Evolutionary conservation across 2,113 vertebrate species (phyloP).

Genomic region (Aythya baeri): DNA sequence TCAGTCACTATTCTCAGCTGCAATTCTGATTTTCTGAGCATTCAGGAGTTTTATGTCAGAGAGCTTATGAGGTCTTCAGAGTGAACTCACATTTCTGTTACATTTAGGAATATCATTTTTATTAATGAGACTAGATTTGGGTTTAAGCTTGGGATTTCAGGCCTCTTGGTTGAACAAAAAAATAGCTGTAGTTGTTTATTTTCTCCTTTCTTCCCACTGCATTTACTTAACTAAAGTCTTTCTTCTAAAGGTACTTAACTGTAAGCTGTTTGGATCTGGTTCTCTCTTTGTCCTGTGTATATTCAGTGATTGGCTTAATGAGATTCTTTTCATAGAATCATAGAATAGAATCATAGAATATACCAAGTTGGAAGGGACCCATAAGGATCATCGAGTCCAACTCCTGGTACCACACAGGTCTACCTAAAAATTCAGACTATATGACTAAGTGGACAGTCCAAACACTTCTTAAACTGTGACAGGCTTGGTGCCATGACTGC

Average conservation of each 20-base stretch:
- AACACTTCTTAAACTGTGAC: no score
- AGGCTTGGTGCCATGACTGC: no score
- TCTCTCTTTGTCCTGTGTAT: background rate
- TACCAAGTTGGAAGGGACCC: no score
- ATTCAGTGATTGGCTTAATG: background rate
- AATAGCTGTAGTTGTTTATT: background rate
- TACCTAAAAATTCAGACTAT: no score
- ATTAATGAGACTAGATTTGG: background rate
- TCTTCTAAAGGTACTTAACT: background rate
- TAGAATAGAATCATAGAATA: no score
- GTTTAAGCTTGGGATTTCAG: background rate
- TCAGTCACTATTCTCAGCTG: background rate
- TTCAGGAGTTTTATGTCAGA: background rate
- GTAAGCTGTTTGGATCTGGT: background rate
- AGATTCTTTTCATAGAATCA: background rate
- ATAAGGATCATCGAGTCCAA: no score
- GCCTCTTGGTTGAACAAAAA: background rate
- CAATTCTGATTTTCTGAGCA: background rate
- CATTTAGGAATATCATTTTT: background rate
- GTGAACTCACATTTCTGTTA: background rate
- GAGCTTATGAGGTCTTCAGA: background rate
- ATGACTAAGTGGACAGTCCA: no score
- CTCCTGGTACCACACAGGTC: no score
- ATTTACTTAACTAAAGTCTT: background rate
- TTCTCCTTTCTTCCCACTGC: background rate